A percentile compares a stretch with the other conserved stretches of the same genome.
Conservation (phyloP, 2,113 vertebrate genomes). For the Rostratula benghalensis region DNA sequence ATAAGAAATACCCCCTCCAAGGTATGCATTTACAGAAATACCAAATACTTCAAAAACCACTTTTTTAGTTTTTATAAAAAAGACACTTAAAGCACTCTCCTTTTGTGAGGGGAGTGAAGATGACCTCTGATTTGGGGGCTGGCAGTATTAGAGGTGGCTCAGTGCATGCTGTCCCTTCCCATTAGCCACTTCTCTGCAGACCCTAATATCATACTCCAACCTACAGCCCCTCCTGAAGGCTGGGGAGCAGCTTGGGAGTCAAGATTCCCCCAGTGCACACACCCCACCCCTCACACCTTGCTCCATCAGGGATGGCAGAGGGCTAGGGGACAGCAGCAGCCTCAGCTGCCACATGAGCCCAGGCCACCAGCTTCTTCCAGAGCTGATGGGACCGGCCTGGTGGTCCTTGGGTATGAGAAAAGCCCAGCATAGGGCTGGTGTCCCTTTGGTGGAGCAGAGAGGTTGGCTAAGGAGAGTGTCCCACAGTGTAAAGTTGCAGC, state of each 20-base stretch:
- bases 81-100: not conserved
- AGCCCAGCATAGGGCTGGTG: not conserved
- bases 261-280: accelerated
- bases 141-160: not conserved
- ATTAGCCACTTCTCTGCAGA: accelerated
- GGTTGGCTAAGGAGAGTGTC: not conserved
- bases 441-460: not conserved
- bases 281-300: not conserved
- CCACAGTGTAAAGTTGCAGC: not conserved
- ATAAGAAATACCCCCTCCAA: not conserved
- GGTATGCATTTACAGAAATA: not conserved
- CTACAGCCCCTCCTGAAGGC: not conserved
- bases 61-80: not conserved
- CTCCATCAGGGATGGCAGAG: not conserved
- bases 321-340: not conserved
- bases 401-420: not conserved
- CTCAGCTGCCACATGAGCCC: not conserved
- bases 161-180: accelerated
- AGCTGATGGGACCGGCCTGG: not conserved
- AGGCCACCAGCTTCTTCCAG: not conserved
- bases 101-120: not conserved
- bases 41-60: not conserved
- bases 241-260: not conserved
- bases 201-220: not conserved
- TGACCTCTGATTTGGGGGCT: not conserved